These are phyloP conservation scores for Drosophila pseudotalamancana DNA, from an alignment of 2,888 invertebrate species.

Conservation along the genomic window DNA sequence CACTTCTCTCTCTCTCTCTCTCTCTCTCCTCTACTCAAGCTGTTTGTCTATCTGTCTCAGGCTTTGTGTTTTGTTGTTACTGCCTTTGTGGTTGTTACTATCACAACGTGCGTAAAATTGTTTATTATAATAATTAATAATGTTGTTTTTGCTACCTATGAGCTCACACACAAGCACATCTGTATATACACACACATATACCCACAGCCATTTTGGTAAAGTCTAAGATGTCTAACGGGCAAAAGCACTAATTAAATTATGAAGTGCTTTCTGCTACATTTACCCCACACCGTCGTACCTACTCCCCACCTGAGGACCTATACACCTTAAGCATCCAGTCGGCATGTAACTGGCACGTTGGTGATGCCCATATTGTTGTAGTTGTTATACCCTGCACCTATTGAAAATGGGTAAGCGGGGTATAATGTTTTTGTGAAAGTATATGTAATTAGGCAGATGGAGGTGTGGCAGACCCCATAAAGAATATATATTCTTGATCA, in stretches of 20 bases:
- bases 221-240: constrained; percentile 46
- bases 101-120: constrained; percentile 59
- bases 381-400: too few species aligned
- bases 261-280: constrained; percentile 73
- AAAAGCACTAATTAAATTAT: constrained; percentile 73
- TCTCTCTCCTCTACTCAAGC: background rate
- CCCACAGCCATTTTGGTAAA: too few species aligned
- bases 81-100: constrained; percentile 30
- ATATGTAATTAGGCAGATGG: too few species aligned
- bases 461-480: too few species aligned
- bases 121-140: constrained; percentile 67
- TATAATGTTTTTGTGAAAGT: too few species aligned
- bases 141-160: constrained; percentile 30
- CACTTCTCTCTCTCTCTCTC: background rate
- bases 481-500: too few species aligned
- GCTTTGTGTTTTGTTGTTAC: constrained; percentile 2
- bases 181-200: constrained; percentile 9
- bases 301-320: background rate
- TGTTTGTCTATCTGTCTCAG: background rate
- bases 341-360: constrained; percentile 34
- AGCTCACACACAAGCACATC: constrained; percentile 1
- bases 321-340: constrained; percentile 26
- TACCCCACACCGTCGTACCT: constrained; percentile 25
- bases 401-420: too few species aligned
- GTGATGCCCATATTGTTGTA: constrained; percentile 2